Base-by-base conservation (phyloP, 2,797 vertebrate species). In the Chiloscyllium punctatum region DNA sequence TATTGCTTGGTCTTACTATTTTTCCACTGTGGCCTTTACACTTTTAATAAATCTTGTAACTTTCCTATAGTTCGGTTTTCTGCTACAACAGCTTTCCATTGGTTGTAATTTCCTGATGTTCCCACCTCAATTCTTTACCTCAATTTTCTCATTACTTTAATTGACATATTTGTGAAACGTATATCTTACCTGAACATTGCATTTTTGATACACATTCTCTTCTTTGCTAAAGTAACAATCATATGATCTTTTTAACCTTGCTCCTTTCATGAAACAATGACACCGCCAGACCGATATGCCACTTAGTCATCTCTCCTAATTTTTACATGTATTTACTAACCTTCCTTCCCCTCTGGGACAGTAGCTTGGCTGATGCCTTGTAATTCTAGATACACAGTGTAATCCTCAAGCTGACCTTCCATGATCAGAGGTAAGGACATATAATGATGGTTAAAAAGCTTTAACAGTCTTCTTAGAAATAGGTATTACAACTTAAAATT, bases 371-470 rank as follows among this genome's bases (percentile, higher is more conserved):
- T 77, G 71, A 53, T 94, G 71, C 15, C 42, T 74, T 72, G 11
- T 94, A 74, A 53, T 95, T 95, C 57, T 74, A 57, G 27, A 33
- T 30, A 77, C 23, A 33, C 25, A 48, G 71, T 57, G 71, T 57
- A 95, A 77, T 95, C 71, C 48, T 95, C 71, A 77, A 95, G 3
- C 48, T 53, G 72, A 42, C 42, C 21, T 16, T 94, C 94, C 48
- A n/a, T 30, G 25, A 95, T 57, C 48, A 77, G 30, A 95, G 69
- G 27, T 77, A 95, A 57, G 30, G 71, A 74, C 71, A 53, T 57
- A 21, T 27, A 95, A 51, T 21, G 71, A 95, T 74, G 48, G 71
- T 77, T 95, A 77, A 94, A 94, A 48, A 72, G 88, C 16, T 91
- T 91, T 71, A 69, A 71, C 68, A 33, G 27, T 30, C 13, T 27